A percentile compares a stretch with the other conserved stretches of the same genome.
Evolutionary conservation across 2,888 invertebrate genomes (phyloP).

Genomic region (Auanema freiburgensis): DNA sequence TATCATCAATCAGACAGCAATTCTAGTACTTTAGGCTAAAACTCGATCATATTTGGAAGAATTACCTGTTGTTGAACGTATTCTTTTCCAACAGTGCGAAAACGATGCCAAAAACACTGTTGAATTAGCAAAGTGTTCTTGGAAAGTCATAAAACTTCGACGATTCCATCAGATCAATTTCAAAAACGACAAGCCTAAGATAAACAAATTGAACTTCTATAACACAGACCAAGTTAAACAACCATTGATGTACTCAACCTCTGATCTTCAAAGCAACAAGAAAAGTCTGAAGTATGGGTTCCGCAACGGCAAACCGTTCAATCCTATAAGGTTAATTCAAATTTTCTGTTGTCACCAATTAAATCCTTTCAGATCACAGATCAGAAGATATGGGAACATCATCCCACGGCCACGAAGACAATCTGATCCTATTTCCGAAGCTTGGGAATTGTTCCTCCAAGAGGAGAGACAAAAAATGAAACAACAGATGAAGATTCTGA

Average conservation of each 20-base stretch:
- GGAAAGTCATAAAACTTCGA: slow-evolving; percentile 32
- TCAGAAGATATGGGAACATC: too few relatives aligned
- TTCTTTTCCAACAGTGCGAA: slow-evolving; percentile 52
- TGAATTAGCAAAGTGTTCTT: slow-evolving; percentile 48
- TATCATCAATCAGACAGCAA: slow-evolving; percentile 4
- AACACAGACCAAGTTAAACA: too few relatives aligned
- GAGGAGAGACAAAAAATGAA: slow-evolving; percentile 31
- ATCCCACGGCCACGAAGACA: too few relatives aligned
- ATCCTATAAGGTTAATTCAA: too few relatives aligned
- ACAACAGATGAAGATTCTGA: slow-evolving; percentile 14
- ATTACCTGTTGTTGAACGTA: slow-evolving; percentile 40
- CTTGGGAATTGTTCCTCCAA: slow-evolving; percentile 34
- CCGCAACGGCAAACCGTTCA: too few relatives aligned
- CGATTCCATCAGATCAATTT: not conserved
- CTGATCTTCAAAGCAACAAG: too few relatives aligned
- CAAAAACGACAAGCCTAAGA: not conserved
- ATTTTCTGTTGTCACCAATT: too few relatives aligned
- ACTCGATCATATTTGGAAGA: slow-evolving; percentile 26
- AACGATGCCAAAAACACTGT: slow-evolving; percentile 43
- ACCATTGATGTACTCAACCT: too few relatives aligned
- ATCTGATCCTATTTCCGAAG: slow-evolving; percentile 28
- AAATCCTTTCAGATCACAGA: too few relatives aligned
- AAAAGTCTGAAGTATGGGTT: too few relatives aligned
- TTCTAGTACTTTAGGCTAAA: slow-evolving; percentile 36
- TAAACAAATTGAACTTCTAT: too few relatives aligned